Conservation (phyloP, 2,113 vertebrate species). For the Haemorhous mexicanus region DNA sequence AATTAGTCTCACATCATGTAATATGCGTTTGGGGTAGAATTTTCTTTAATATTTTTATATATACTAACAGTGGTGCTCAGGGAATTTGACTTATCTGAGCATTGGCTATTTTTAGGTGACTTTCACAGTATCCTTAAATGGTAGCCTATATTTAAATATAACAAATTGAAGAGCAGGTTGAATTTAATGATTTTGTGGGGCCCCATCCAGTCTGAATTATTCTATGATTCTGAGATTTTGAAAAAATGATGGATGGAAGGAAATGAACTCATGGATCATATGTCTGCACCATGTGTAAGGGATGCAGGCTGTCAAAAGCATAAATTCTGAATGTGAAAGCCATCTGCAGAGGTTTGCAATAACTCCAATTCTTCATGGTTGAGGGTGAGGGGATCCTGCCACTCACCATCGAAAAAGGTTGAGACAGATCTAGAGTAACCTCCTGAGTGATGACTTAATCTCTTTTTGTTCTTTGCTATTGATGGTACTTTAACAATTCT, state of each 20-base stretch:
- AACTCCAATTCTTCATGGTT: background rate
- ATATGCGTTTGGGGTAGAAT: background rate
- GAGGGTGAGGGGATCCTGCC: background rate
- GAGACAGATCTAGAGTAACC: background rate
- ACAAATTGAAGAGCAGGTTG: background rate
- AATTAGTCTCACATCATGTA: background rate
- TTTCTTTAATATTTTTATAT: background rate
- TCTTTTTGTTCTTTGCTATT: constrained; percentile 10
- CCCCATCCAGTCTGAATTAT: background rate
- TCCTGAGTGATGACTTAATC: background rate
- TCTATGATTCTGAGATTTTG: background rate
- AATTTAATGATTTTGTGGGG: background rate
- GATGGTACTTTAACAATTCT: background rate
- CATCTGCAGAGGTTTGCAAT: background rate
- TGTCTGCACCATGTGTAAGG: background rate
- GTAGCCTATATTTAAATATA: background rate
- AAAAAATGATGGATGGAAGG: background rate
- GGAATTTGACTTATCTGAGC: background rate
- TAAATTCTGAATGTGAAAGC: background rate
- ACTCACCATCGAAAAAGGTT: background rate
- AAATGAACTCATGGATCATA: background rate
- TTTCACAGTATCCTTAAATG: background rate
- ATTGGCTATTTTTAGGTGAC: background rate
- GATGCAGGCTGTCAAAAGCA: background rate
- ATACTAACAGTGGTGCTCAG: background rate